Base-by-base conservation (phyloP, 2,113 vertebrate genomes). In the Halcyon malimbica region DNA sequence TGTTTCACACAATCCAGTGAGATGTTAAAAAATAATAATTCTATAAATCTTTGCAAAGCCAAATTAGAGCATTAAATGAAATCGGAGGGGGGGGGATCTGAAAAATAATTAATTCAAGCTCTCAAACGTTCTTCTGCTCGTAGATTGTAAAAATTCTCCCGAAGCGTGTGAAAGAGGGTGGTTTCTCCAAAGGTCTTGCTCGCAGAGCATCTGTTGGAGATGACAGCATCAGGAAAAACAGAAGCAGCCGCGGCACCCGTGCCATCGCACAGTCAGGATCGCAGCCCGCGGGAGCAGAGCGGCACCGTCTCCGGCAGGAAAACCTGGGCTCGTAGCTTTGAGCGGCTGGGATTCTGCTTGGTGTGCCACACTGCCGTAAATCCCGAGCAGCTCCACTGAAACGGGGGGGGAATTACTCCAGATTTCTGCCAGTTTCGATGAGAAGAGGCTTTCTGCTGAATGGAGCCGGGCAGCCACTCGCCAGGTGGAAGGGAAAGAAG, bases 401-500 rank as follows among this genome's bases (percentile, higher is more conserved):
- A 92, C 4, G 2, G 33, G 80, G 64, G 73, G 89, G 42, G 42
- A 93, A 84, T 94, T 87, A 87, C 93, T 96, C 65, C 89, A 95
- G 91, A 75, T 94, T 89, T 89, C 74, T 92, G 94, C 89, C 83
- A 59, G 62, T 90, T 90, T 87, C 0, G 2, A 92, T 94, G 96
- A 90, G 93, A 97, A 90, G 79, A 96, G 65, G 59, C 87, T 96
- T 97, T 95, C 57, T 90, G 83, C 92, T 90, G 94, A 95, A 88
- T 96, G 92, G 89, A 89, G 64, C 3, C 0, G n/a, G 93, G 90
- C 88, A 96, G 83, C 69, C 83, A 42, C 92, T 94, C 5, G 0
- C 80, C 91, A 96, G 96, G 95, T 97, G 85, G 94, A 96, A 93
- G 83, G 79, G 91, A 96, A 93, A 95, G 74, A 69, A 95, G 94